Base-by-base conservation (phyloP, 2,888 invertebrate genomes). In the Lithophane socia region DNA sequence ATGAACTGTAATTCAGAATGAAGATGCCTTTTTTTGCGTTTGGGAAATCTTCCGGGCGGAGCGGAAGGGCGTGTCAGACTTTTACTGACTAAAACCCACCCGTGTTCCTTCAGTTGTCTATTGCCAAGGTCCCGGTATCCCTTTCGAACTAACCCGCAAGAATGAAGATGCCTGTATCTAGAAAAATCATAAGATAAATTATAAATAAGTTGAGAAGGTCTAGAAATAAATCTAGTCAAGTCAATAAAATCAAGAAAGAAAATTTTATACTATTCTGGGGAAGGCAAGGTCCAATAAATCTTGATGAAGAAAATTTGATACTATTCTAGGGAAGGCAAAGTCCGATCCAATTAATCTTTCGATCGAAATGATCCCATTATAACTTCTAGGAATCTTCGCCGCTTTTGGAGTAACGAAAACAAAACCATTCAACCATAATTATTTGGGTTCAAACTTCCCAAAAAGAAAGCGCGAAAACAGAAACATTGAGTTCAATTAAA, bases 401-500 rank as follows among this genome's bases (percentile, higher is more conserved):
- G 37, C 8, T 60, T 66, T 75, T n/a, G 18, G 0, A 74, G 58
- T n/a, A 60, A 47, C 13, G 47, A 58, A 65, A 71, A 78, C 61
- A 77, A 70, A 65, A 70, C 24, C 47, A 49, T 56, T 63, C 56
- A 49, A 80, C 72, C 76, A 47, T 79, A 60, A 68, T 42, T 68
- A 68, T 67, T 75, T 37, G 16, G 37, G 63, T 18, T 56, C 16
- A 52, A 76, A 76, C 76, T 76, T 67, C 67, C 24, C 13, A 52
- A 60, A 79, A 82, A 85, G 56, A 82, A 68, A 65, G 37, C 24
- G 64, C 8, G 44, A 73, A 86, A 73, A 65, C 44, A 61, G 68
- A 75, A 83, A 86, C 84, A 79, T 63, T 72, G 73, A 66, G 81
- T 82, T 77, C 86, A 82, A 84, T 82, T 86, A 84, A 84, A 85